Evolutionary conservation across 2,797 vertebrate species (phyloP), one percentile per base, ranked within the genome.

Genomic region (Lophius americanus): DNA sequence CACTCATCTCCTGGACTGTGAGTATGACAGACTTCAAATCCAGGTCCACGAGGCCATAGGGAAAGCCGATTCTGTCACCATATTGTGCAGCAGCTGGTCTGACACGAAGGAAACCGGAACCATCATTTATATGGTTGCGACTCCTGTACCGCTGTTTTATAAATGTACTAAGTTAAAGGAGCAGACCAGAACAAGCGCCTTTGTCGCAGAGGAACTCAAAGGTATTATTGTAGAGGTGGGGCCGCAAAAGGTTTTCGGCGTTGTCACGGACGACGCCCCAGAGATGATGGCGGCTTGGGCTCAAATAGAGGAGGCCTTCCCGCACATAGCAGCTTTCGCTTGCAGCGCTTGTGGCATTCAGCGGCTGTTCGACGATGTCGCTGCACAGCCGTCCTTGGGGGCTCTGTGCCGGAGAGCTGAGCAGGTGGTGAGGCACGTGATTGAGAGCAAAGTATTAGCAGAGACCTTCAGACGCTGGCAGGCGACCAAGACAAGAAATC

Each of bases 231-330:
- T 60, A 13, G 75, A 87, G 54, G 70, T 86, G n/a, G 85, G 85
- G 6, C 56, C 84, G 6, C 74, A 81, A 4, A 86, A 83, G 57
- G 79, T 82, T 2, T 81, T 84, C 4, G 73, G 73, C 2, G 70
- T 89, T 0, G 51, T 86, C 39, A 89, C 84, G 0, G 80, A 86
- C 10, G 64, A 85, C 2, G 51, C 66, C 6, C 76, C 73, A 0
- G 76, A 82, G 49, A 85, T 83, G 73, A 70, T 2, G 39, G 72
- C 64, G 0, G 84, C 78, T 0, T 75, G 80, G 81, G 43, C 64
- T 47, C 50, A 76, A 42, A 64, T 86, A 7, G 87, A 87, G 60
- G 82, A 84, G 32, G 68, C 79, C 13, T 87, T 85, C 76, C 79
- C 78, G 0, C 83, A 87, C 35, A 48, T 85, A 13, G 65, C 79